Percentiles rank a stretch among this genome's conserved stretches.
phyloP scores from a whole-genome alignment of 2,797 vertebrate genomes.

The Paratrypauchen microcephalus region DNA sequence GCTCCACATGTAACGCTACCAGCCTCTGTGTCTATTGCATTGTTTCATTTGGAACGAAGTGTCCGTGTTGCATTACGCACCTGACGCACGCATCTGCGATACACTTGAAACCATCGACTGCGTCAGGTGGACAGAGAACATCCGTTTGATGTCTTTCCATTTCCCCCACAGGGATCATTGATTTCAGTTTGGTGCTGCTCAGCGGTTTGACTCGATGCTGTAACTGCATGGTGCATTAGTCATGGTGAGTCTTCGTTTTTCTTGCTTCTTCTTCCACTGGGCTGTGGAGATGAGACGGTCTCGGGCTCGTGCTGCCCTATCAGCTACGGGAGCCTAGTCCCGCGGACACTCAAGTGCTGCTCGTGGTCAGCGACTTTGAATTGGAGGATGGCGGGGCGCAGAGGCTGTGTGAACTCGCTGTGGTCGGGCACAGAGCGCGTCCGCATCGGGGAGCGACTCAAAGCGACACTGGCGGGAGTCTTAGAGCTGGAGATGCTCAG shows the following conservation, averaged over 20 bases:
- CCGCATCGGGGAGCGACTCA: conserved; percentile 82
- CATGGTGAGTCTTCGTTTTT: conserved; percentile 22
- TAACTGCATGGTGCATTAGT: conserved; percentile 36
- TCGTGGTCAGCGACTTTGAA: background rate
- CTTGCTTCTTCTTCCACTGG: conserved; percentile 14
- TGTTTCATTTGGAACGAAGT: conserved; percentile 61
- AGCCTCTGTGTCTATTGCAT: conserved; percentile 47
- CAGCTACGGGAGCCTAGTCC: conserved; percentile 45
- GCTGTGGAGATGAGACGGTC: conserved; percentile 41
- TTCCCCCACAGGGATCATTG: conserved; percentile 20
- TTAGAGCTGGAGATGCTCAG: conserved; percentile 82
- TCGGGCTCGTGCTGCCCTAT: conserved; percentile 34
- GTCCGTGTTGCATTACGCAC: conserved; percentile 26
- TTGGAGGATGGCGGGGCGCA: conserved; percentile 75
- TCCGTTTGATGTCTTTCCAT: conserved; percentile 10
- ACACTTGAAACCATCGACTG: conserved; percentile 1
- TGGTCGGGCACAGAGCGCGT: conserved; percentile 82
- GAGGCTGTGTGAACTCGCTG: conserved; percentile 77
- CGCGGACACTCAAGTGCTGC: background rate
- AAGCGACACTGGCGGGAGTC: conserved; percentile 81
- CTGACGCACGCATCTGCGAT: background rate
- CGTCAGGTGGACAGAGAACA: conserved; percentile 22
- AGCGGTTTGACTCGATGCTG: conserved; percentile 27
- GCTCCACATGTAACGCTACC: conserved; percentile 62
- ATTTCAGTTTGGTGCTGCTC: conserved; percentile 27